A percentile compares a stretch with the other conserved stretches of the same genome.
Conservation (phyloP, 2,113 vertebrate genomes). For the Nothoprocta pentlandii region DNA sequence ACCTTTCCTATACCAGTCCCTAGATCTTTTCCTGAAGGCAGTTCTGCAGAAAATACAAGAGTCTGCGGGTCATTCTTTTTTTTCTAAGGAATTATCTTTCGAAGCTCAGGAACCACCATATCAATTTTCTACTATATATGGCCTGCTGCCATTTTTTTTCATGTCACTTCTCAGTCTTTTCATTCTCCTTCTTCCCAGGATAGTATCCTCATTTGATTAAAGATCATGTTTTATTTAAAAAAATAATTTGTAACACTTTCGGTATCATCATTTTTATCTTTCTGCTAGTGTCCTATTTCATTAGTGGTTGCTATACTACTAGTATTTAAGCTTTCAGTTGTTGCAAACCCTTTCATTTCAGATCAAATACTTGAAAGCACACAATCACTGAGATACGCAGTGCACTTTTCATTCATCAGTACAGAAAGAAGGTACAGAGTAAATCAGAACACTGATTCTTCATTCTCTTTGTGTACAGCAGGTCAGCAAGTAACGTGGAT, state of each 20-base stretch:
- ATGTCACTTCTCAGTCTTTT: neutral
- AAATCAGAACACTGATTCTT: neutral
- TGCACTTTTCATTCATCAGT: neutral
- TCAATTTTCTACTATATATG: neutral
- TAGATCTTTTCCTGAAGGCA: neutral
- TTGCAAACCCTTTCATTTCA: neutral
- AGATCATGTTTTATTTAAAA: neutral
- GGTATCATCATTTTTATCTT: neutral
- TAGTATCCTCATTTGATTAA: neutral
- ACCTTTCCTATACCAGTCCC: neutral
- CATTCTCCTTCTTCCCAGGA: neutral
- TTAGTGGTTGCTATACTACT: neutral
- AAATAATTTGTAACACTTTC: neutral
- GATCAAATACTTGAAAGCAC: neutral
- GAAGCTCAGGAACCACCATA: neutral
- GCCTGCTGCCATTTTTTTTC: neutral
- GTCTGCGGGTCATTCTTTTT: neutral
- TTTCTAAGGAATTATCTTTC: neutral
- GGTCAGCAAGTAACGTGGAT: neutral
- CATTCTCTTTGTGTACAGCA: neutral
- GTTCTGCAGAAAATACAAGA: neutral
- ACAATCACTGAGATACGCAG: neutral
- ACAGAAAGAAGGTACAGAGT: neutral
- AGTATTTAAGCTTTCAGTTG: neutral
- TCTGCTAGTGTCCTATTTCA: neutral